phyloP scores from a whole-genome alignment of 2,113 vertebrate species.

The Hyperopisus bebe region DNA sequence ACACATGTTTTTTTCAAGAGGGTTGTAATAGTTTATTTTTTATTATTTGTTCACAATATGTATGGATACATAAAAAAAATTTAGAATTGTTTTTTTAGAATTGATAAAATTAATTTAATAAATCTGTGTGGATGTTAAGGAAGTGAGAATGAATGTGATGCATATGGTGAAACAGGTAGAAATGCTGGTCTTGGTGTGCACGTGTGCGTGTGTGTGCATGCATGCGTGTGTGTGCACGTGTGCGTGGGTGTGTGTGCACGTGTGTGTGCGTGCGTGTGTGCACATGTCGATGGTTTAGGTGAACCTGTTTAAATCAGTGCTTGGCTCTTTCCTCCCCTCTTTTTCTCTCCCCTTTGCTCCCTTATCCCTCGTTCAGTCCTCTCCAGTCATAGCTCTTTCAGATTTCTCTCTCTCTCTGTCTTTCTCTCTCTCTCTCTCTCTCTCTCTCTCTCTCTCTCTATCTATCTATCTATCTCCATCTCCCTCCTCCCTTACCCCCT shows the following conservation, averaged over 20 bases:
- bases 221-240: background rate
- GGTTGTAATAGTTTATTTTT: background rate
- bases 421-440: slow-evolving; percentile 19
- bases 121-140: background rate
- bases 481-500: slow-evolving; percentile 11
- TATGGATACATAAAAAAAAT: background rate
- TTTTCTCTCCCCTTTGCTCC: background rate
- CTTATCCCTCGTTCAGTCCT: background rate
- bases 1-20: background rate
- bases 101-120: background rate
- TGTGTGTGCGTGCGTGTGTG: background rate
- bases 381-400: background rate
- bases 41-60: background rate
- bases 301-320: slow-evolving; percentile 2
- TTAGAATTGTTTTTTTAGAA: background rate
- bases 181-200: background rate
- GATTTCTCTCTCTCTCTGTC: background rate
- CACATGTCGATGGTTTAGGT: background rate
- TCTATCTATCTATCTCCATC: slow-evolving; percentile 21
- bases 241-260: background rate
- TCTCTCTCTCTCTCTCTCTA: background rate
- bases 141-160: background rate
- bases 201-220: background rate
- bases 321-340: slow-evolving; percentile 1
- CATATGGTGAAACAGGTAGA: background rate